Evolutionary conservation across 2,797 vertebrate species (phyloP).

Genomic region (Sebastes matsubarae): DNA sequence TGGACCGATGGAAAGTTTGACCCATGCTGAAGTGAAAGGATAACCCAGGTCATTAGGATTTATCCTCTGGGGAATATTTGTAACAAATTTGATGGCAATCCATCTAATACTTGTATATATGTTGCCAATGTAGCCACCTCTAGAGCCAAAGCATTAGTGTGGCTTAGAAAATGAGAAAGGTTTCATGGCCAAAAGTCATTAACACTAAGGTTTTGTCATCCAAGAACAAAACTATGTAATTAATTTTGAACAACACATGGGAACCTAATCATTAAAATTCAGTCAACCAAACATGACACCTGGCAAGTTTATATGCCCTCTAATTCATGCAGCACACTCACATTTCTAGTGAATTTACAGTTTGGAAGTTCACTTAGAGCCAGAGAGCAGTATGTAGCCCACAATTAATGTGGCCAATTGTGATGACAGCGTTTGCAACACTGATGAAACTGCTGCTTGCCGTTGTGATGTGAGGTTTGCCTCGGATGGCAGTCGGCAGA

Average conservation of each 20-base stretch:
- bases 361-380: constrained; percentile 41
- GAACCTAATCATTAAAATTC: constrained; percentile 16
- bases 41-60: not conserved
- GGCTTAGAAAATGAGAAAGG: not conserved
- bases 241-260: constrained; percentile 16
- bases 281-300: constrained; percentile 22
- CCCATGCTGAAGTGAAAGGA: not conserved
- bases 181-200: not conserved
- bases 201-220: not conserved
- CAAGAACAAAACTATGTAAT: constrained; percentile 2
- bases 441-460: constrained; percentile 50
- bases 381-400: constrained; percentile 27
- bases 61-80: not conserved
- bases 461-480: constrained; percentile 39
- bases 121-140: not conserved
- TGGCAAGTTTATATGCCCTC: constrained; percentile 1
- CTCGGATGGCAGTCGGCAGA: constrained; percentile 12
- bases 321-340: not conserved
- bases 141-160: not conserved
- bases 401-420: constrained; percentile 28
- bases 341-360: constrained; percentile 37
- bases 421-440: constrained; percentile 50
- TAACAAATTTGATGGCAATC: not conserved
- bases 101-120: not conserved
- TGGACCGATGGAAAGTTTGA: not conserved